Evolutionary conservation across 1,140 invertebrate species (phyloP).

Genomic region (Calycopis cecrops): DNA sequence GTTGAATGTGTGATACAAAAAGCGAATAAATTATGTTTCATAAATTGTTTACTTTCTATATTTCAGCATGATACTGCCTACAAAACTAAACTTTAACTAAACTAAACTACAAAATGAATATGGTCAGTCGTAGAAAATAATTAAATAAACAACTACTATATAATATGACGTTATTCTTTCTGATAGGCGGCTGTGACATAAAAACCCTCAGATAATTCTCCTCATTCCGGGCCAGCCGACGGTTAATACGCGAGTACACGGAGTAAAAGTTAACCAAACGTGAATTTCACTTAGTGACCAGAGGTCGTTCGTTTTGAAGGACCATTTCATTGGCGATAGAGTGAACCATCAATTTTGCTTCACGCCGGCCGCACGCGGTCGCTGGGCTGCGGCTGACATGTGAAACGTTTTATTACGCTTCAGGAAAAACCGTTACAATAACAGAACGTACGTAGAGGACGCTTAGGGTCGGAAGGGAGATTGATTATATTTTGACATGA

Average conservation of each 20-base stretch:
- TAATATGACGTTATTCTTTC: too few relatives aligned
- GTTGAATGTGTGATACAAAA: too few relatives aligned
- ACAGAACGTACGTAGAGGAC: conserved; percentile 32
- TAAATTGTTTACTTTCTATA: too few relatives aligned
- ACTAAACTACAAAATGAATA: too few relatives aligned
- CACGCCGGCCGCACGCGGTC: conserved; percentile 56
- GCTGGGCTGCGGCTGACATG: conserved; percentile 55
- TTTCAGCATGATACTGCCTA: too few relatives aligned
- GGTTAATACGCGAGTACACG: neutral
- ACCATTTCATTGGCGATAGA: conserved; percentile 65
- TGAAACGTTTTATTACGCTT: conserved; percentile 69
- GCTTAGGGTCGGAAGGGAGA: conserved; percentile 12
- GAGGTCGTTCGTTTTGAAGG: conserved; percentile 63
- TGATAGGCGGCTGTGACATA: too few relatives aligned
- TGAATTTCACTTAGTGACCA: conserved; percentile 58
- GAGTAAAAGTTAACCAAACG: conserved; percentile 55
- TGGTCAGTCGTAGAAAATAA: too few relatives aligned
- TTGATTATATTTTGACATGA: conserved; percentile 9
- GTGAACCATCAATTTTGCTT: conserved; percentile 66
- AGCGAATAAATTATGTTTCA: too few relatives aligned
- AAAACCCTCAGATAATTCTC: too few relatives aligned
- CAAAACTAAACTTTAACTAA: too few relatives aligned
- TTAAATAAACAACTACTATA: too few relatives aligned
- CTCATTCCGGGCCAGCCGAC: too few relatives aligned
- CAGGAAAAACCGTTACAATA: conserved; percentile 59